phyloP scores from a whole-genome alignment of 2,113 vertebrate genomes.

The Tachysurus fulvidraco region DNA sequence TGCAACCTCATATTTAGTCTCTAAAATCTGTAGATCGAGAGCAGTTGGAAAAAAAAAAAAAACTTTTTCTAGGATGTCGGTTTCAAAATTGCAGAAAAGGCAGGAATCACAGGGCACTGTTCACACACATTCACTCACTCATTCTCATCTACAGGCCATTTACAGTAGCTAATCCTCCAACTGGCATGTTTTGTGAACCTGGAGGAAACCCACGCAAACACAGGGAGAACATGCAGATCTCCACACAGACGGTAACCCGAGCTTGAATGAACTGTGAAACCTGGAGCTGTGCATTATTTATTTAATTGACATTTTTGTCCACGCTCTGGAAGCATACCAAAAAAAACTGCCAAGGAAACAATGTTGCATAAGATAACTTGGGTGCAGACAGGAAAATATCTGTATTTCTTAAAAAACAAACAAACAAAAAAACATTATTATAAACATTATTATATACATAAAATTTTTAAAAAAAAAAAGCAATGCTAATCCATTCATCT shows the following conservation, averaged over 20 bases:
- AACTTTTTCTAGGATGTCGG: not conserved
- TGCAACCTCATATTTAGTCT: not conserved
- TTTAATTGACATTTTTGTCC: slow-evolving; percentile 20
- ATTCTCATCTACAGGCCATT: not conserved
- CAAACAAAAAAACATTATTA: not conserved
- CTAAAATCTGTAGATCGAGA: not conserved
- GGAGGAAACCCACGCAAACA: not conserved
- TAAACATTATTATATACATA: no score
- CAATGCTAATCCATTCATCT: not conserved
- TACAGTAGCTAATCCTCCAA: not conserved
- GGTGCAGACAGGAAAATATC: not conserved
- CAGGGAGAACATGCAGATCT: slow-evolving; percentile 3
- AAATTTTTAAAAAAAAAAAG: no score
- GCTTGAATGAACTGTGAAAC: slow-evolving; percentile 8
- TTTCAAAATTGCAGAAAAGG: not conserved
- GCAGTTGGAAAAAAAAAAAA: not conserved
- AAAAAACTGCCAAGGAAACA: slow-evolving; percentile 21
- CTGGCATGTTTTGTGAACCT: not conserved
- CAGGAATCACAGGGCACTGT: not conserved
- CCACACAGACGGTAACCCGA: slow-evolving; percentile 10
- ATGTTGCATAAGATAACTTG: slow-evolving; percentile 24
- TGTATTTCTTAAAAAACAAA: not conserved
- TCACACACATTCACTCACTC: not conserved
- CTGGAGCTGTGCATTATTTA: slow-evolving; percentile 15
- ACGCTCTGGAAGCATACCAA: slow-evolving; percentile 18